These are phyloP conservation scores for Icerya purchasi DNA, from an alignment of 2,888 invertebrate species.

Conservation along the genomic window DNA sequence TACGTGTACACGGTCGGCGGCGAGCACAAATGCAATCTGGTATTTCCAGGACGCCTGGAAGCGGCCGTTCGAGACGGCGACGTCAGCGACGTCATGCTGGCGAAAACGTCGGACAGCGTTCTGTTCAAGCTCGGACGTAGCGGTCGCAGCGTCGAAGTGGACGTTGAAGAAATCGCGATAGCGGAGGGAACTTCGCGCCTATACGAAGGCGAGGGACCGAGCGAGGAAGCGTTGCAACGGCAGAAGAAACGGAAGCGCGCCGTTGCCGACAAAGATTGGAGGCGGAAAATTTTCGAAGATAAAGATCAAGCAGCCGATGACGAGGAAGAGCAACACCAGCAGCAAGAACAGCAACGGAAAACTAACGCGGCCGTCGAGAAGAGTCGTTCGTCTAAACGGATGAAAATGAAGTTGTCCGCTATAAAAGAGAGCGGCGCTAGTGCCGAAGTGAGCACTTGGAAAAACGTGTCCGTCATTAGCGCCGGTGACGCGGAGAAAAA, in stretches of 20 bases:
- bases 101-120: constrained; percentile 51
- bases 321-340: constrained; percentile 16
- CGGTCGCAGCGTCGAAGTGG: constrained; percentile 52
- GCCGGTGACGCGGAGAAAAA: background rate
- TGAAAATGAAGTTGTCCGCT: constrained; percentile 11
- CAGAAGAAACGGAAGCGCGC: constrained; percentile 27
- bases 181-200: constrained; percentile 32
- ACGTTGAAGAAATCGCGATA: constrained; percentile 36
- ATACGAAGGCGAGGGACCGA: constrained; percentile 48
- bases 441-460: constrained; percentile 1
- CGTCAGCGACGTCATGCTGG: constrained; percentile 51
- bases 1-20: constrained; percentile 55
- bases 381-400: constrained; percentile 3
- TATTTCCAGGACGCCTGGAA: constrained; percentile 50
- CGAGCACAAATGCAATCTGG: constrained; percentile 49
- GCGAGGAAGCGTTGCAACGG: constrained; percentile 17
- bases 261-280: constrained; percentile 40
- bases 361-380: constrained; percentile 11
- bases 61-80: constrained; percentile 55
- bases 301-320: constrained; percentile 26
- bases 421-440: constrained; percentile 2
- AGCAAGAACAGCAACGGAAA: too few species aligned
- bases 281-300: constrained; percentile 51
- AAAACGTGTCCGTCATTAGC: constrained; percentile 1
- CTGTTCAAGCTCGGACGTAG: constrained; percentile 48